Conservation (phyloP, 1,140 invertebrate species). For the Pseudobourletiella spinata region DNA sequence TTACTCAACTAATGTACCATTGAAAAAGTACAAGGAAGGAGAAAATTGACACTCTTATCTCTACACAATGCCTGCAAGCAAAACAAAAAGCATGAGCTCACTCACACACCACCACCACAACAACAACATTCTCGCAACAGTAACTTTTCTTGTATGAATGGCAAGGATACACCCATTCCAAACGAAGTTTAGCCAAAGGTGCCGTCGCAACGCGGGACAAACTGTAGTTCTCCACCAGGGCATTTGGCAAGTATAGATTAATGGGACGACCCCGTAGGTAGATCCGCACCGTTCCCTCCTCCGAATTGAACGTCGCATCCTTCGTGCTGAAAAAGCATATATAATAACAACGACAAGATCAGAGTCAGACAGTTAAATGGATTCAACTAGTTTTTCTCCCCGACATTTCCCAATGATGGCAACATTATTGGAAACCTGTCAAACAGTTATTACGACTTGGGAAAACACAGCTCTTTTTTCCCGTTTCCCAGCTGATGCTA, state of each 20-base stretch:
- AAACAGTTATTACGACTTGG: too few relatives aligned
- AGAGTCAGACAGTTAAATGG: neutral
- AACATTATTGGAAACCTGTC: too few relatives aligned
- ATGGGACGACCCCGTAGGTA: slow-evolving; percentile 75
- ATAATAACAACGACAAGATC: slow-evolving; percentile 3
- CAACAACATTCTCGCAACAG: too few relatives aligned
- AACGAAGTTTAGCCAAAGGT: slow-evolving; percentile 67
- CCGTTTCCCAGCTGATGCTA: too few relatives aligned
- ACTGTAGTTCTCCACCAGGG: slow-evolving; percentile 56
- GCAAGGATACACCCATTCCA: slow-evolving; percentile 77
- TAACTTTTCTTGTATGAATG: too few relatives aligned
- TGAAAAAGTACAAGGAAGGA: too few relatives aligned
- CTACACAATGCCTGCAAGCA: too few relatives aligned
- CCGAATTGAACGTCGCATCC: slow-evolving; percentile 66
- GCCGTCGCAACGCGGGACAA: slow-evolving; percentile 67
- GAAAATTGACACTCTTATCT: too few relatives aligned
- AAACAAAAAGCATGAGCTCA: too few relatives aligned
- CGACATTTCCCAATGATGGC: neutral
- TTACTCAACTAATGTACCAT: too few relatives aligned
- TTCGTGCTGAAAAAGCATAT: slow-evolving; percentile 48
- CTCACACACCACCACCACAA: too few relatives aligned
- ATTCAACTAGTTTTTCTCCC: neutral
- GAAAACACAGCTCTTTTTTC: too few relatives aligned
- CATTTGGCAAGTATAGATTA: slow-evolving; percentile 62
- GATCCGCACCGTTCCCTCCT: slow-evolving; percentile 68